Conservation (phyloP, 2,113 vertebrate genomes). For the Platycercus adscitus region DNA sequence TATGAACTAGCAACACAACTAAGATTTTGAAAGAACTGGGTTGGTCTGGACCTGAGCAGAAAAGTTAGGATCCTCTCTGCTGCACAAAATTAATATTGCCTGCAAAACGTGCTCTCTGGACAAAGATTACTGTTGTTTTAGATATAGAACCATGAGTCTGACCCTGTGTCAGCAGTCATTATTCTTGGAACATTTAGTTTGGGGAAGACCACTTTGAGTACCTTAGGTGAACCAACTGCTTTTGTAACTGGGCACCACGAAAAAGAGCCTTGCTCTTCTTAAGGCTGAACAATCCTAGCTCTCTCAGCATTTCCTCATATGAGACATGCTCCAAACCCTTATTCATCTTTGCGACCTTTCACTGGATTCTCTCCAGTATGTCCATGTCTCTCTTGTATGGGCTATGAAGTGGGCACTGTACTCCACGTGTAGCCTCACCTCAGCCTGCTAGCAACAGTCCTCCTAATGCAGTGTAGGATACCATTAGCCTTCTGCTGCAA, state of each 20-base stretch:
- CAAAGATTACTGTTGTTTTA: background rate
- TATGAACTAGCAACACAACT: background rate
- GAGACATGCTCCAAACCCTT: background rate
- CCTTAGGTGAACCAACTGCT: background rate
- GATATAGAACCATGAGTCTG: background rate
- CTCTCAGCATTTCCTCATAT: background rate
- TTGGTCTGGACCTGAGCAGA: background rate
- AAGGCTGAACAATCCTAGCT: background rate
- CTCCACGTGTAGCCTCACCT: background rate
- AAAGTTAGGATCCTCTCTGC: background rate
- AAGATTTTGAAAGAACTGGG: background rate
- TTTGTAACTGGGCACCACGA: background rate
- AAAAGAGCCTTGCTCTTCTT: background rate
- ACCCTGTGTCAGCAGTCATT: background rate
- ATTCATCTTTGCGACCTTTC: background rate
- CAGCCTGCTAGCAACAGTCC: background rate
- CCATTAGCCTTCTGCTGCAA: background rate
- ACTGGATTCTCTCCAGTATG: background rate
- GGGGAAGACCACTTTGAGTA: background rate
- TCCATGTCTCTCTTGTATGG: background rate
- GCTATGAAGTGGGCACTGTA: background rate
- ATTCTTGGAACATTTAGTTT: background rate
- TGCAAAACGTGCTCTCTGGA: background rate
- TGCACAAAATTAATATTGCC: background rate
- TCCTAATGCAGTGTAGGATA: background rate